phyloP scores from a whole-genome alignment of 2,113 vertebrate genomes.

The Catharus minimus region DNA sequence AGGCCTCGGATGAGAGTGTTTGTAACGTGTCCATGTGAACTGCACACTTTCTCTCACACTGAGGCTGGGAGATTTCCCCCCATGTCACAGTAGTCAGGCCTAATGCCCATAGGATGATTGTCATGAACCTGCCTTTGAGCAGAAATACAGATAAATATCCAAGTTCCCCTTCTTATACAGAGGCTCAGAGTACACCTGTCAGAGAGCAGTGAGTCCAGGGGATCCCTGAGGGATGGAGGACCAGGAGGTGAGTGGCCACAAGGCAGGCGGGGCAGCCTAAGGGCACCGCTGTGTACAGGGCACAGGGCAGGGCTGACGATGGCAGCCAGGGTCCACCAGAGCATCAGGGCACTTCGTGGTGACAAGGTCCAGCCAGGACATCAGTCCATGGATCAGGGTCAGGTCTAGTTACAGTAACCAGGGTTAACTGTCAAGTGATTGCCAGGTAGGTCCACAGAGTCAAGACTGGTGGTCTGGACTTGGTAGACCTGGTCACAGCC shows the following conservation, averaged over 20 bases:
- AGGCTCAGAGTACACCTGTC: background rate
- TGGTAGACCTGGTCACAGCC: background rate
- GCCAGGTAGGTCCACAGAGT: background rate
- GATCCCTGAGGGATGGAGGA: background rate
- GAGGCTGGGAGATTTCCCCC: background rate
- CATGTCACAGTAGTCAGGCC: background rate
- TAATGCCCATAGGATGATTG: background rate
- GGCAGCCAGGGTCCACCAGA: background rate
- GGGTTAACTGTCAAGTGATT: background rate
- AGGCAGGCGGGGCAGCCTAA: background rate
- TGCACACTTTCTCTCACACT: background rate
- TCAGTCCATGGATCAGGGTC: background rate
- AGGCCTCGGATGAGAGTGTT: background rate
- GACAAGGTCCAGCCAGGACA: background rate
- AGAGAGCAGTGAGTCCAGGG: background rate
- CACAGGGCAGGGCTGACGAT: background rate
- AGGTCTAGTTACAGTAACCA: background rate
- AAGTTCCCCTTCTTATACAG: background rate
- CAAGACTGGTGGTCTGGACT: background rate
- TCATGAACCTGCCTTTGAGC: background rate
- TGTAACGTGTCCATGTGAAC: background rate
- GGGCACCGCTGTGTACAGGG: background rate
- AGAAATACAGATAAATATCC: background rate
- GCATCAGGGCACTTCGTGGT: background rate
- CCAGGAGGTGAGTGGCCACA: background rate